Evolutionary conservation across 2,113 vertebrate genomes (phyloP).

Genomic region (Globicephala melas): DNA sequence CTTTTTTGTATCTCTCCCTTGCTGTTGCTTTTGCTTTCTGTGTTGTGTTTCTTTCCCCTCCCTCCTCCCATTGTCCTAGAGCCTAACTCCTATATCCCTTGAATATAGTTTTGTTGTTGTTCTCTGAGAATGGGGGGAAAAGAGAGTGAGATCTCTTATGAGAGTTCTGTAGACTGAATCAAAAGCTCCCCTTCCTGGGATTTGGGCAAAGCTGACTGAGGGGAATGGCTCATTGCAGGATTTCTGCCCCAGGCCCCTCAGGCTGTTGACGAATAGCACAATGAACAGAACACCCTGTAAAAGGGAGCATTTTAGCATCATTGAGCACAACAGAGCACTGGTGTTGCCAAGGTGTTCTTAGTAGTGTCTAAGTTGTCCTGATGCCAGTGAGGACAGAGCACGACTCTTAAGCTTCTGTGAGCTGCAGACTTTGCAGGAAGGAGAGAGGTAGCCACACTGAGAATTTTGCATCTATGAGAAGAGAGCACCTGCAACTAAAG

Average conservation of each 20-base stretch:
- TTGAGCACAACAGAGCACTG: constrained; percentile 31
- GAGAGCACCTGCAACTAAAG: constrained; percentile 25
- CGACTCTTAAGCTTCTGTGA: constrained; percentile 4
- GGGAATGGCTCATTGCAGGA: constrained; percentile 11
- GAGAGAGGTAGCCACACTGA: neutral
- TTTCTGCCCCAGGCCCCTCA: constrained; percentile 53
- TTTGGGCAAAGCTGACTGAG: constrained; percentile 42
- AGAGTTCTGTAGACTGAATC: constrained; percentile 26
- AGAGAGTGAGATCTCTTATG: constrained; percentile 6
- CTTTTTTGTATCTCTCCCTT: constrained; percentile 18
- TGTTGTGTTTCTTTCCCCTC: constrained; percentile 39
- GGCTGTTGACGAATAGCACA: neutral
- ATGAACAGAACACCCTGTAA: constrained; percentile 21
- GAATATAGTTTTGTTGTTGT: neutral
- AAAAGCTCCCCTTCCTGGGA: constrained; percentile 26
- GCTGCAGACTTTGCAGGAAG: constrained; percentile 62
- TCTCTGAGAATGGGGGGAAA: constrained; percentile 41
- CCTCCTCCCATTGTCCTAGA: constrained; percentile 25
- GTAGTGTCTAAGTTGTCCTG: constrained; percentile 46
- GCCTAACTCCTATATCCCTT: constrained; percentile 16
- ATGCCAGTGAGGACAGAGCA: neutral
- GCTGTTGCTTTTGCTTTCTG: constrained; percentile 54
- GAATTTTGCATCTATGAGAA: neutral
- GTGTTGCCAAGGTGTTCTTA: constrained; percentile 56
- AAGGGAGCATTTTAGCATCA: constrained; percentile 27